These are phyloP conservation scores for Oryzias javanicus DNA, from an alignment of 2,113 vertebrate genomes.

Conservation along the genomic window DNA sequence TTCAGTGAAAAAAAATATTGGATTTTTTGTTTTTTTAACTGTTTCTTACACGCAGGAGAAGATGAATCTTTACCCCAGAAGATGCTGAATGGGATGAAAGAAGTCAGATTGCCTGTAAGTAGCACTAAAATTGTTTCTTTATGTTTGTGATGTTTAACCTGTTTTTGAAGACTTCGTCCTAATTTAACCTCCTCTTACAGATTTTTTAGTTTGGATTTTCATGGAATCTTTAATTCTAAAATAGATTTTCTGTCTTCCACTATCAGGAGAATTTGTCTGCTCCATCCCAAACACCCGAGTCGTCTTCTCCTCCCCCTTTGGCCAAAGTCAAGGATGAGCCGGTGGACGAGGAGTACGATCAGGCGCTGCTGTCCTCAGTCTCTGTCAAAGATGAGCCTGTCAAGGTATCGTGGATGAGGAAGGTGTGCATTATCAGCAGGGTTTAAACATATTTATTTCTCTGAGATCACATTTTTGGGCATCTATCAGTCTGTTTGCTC, in stretches of 20 bases:
- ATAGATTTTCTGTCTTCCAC: not conserved
- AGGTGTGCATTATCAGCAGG: too few species aligned
- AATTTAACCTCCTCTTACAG: not conserved
- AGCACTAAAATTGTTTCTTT: not conserved
- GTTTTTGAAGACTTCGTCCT: not conserved
- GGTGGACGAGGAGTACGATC: conserved; percentile 91
- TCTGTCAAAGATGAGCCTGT: conserved; percentile 90
- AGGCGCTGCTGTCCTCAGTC: conserved; percentile 82
- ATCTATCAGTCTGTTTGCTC: too few species aligned
- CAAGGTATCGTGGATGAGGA: conserved; percentile 69
- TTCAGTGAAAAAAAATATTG: not conserved
- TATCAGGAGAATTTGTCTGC: conserved; percentile 10
- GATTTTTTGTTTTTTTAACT: not conserved
- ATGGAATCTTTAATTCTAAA: not conserved
- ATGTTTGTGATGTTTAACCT: accelerated
- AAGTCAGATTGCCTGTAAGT: conserved; percentile 40
- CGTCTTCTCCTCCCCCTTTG: conserved; percentile 79
- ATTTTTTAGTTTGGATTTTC: not conserved
- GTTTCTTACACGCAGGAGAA: conserved; percentile 16
- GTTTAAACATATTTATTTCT: too few species aligned
- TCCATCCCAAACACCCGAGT: conserved; percentile 55
- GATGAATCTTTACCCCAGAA: conserved; percentile 27
- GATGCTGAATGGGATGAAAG: conserved; percentile 52
- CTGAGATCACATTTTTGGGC: too few species aligned
- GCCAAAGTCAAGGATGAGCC: conserved; percentile 95